Percentiles rank a stretch among this genome's conserved stretches.
Conservation (phyloP, 1,140 invertebrate genomes). For the Periplaneta americana region DNA sequence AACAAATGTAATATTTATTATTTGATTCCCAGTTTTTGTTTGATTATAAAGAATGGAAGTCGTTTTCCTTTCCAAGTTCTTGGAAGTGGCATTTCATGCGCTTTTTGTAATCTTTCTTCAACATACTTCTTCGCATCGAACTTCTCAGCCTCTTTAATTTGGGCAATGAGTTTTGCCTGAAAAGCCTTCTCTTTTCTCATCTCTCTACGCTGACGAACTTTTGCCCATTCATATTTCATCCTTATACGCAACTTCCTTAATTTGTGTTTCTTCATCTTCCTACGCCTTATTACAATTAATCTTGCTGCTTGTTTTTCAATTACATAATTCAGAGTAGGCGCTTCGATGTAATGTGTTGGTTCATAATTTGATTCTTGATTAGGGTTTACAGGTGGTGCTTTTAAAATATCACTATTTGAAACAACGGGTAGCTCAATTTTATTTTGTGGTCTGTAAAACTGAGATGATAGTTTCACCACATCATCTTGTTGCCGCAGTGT, state of each 20-base stretch:
- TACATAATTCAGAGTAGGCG: slow-evolving; percentile 12
- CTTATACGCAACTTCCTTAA: slow-evolving; percentile 69
- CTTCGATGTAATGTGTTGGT: not conserved
- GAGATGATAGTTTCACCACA: not conserved
- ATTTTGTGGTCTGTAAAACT: not conserved
- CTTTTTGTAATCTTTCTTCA: slow-evolving; percentile 48
- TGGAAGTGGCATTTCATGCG: slow-evolving; percentile 56
- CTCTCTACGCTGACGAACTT: slow-evolving; percentile 58
- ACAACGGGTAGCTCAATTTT: not conserved
- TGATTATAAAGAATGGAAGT: slow-evolving; percentile 57
- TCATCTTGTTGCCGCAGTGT: not conserved
- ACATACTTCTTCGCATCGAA: slow-evolving; percentile 74
- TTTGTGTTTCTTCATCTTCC: slow-evolving; percentile 85
- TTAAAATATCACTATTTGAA: not conserved
- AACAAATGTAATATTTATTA: no score
- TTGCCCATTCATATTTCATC: slow-evolving; percentile 70
- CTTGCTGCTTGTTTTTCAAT: slow-evolving; percentile 60
- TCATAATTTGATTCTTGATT: not conserved
- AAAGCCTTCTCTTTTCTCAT: slow-evolving; percentile 70
- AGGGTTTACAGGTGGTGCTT: not conserved
- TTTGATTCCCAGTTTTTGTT: slow-evolving; percentile 36
- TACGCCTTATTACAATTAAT: slow-evolving; percentile 68
- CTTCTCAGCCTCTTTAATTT: slow-evolving; percentile 63
- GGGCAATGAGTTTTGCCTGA: slow-evolving; percentile 57
- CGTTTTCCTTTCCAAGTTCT: slow-evolving; percentile 52